Evolutionary conservation across 2,888 invertebrate genomes (phyloP).

Genomic region (Sclerodermus sp.): DNA sequence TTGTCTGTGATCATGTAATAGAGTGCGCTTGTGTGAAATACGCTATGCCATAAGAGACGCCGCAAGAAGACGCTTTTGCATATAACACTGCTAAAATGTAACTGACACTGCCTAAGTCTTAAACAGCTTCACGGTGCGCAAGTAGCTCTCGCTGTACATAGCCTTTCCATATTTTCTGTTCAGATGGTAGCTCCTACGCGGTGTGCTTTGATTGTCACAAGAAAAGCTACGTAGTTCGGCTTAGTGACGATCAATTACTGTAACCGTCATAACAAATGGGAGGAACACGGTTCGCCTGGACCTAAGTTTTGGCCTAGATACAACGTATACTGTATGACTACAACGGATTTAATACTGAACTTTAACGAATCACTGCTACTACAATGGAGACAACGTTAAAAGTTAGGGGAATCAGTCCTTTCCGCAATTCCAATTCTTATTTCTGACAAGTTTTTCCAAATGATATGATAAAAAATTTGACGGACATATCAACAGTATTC

Average conservation of each 20-base stretch:
- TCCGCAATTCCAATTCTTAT: slow-evolving; percentile 26
- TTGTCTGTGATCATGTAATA: no score
- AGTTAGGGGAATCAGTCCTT: slow-evolving; percentile 20
- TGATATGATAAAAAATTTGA: no score
- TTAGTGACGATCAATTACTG: slow-evolving; percentile 54
- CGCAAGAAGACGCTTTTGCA: no score
- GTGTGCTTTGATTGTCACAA: slow-evolving; percentile 56
- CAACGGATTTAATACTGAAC: slow-evolving; percentile 27
- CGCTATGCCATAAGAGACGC: no score
- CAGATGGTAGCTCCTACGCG: slow-evolving; percentile 55
- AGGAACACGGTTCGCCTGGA: slow-evolving; percentile 30
- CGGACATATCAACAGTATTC: no score
- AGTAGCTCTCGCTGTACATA: slow-evolving; percentile 49
- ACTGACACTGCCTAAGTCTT: slow-evolving; percentile 14
- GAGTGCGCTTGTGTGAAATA: no score
- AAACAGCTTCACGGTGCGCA: slow-evolving; percentile 11
- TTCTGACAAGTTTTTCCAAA: no score
- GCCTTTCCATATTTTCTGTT: slow-evolving; percentile 54
- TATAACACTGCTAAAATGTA: neutral
- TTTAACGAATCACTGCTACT: slow-evolving; percentile 11
- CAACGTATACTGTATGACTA: slow-evolving; percentile 31
- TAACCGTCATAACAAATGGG: slow-evolving; percentile 35
- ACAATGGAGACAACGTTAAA: slow-evolving; percentile 12
- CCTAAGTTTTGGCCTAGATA: slow-evolving; percentile 24
- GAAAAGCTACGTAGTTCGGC: slow-evolving; percentile 56